A percentile compares a stretch with the other conserved stretches of the same genome.
These are phyloP conservation scores for Globicephala melas DNA, from an alignment of 2,113 vertebrate genomes.

Conservation along the genomic window DNA sequence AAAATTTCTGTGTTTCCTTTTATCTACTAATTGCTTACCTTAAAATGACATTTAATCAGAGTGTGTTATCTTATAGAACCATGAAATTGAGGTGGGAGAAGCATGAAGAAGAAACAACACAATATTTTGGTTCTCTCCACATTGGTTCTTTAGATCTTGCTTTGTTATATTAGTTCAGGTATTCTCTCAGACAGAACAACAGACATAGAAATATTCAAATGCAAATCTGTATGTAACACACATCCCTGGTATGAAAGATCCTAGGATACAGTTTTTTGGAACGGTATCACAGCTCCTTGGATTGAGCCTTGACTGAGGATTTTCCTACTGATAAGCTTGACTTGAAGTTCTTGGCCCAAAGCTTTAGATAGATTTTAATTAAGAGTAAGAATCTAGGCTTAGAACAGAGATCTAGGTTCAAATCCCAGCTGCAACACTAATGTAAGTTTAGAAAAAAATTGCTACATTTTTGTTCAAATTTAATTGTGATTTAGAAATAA, in stretches of 20 bases:
- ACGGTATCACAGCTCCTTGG: not conserved
- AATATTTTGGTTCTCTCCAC: not conserved
- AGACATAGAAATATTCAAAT: not conserved
- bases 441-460: not conserved
- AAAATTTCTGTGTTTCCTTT: slow-evolving; percentile 9
- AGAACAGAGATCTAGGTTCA: not conserved
- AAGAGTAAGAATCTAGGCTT: not conserved
- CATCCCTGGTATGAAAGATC: not conserved
- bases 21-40: not conserved
- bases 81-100: not conserved
- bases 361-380: not conserved
- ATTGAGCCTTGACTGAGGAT: not conserved
- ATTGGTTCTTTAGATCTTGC: not conserved
- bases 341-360: not conserved
- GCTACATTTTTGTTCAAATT: not conserved
- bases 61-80: not conserved
- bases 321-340: not conserved
- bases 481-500: not conserved
- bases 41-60: not conserved
- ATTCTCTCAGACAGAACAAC: not conserved
- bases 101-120: not conserved
- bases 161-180: not conserved
- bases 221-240: not conserved
- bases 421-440: not conserved
- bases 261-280: not conserved